Conservation (phyloP, 2,797 vertebrate species). For the Mycteria americana region DNA sequence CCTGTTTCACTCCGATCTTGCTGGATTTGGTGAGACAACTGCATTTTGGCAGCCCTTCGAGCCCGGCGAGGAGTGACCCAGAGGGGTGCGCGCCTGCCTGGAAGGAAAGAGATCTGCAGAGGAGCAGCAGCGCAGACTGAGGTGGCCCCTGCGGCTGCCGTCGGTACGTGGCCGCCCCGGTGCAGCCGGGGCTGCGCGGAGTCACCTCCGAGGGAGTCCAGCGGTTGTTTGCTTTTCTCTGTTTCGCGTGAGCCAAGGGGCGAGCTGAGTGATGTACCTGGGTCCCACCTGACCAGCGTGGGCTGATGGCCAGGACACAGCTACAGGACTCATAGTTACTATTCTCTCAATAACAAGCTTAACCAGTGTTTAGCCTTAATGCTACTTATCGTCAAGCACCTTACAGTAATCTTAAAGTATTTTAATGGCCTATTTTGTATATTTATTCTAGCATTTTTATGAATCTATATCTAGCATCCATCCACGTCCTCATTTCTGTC, state of each 20-base stretch:
- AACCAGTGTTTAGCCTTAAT: background rate
- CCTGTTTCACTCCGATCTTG: background rate
- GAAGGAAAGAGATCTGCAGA: background rate
- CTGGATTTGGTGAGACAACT: background rate
- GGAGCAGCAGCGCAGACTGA: rapidly evolving
- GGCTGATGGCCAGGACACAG: background rate
- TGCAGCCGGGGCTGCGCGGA: too few species aligned
- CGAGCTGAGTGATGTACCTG: rapidly evolving
- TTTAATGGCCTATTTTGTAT: background rate
- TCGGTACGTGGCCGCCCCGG: rapidly evolving
- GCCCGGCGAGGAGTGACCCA: background rate
- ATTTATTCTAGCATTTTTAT: background rate
- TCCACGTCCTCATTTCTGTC: background rate
- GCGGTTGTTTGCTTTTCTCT: background rate
- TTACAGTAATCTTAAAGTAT: background rate
- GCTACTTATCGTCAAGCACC: background rate
- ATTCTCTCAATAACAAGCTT: background rate
- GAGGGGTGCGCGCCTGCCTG: rapidly evolving
- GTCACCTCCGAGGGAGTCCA: background rate
- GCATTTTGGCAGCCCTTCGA: background rate
- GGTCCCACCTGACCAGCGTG: rapidly evolving
- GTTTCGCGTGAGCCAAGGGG: background rate
- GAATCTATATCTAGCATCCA: background rate
- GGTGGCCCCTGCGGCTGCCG: rapidly evolving
- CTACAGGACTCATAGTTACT: background rate